These are phyloP conservation scores for Petrocephalus schoutedeni DNA, from an alignment of 2,797 vertebrate species.

Conservation along the genomic window DNA sequence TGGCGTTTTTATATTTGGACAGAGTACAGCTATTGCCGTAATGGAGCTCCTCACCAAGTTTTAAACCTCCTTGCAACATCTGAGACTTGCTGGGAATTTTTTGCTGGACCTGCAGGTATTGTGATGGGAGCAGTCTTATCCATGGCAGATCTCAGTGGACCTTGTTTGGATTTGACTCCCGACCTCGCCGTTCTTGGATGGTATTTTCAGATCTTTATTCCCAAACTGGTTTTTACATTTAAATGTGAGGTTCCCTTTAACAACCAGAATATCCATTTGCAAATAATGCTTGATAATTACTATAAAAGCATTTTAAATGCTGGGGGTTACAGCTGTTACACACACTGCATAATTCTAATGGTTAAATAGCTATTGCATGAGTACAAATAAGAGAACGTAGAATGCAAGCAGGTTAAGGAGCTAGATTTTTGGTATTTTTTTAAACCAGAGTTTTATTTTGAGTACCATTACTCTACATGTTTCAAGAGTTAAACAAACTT, in stretches of 20 bases:
- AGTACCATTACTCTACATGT: conserved; percentile 73
- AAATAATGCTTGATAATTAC: not conserved
- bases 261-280: not conserved
- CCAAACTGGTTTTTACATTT: not conserved
- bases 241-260: not conserved
- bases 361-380: not conserved
- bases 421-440: not conserved
- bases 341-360: not conserved
- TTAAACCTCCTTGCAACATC: conserved; percentile 37
- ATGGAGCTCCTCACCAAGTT: conserved; percentile 68
- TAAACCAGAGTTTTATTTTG: conserved; percentile 54
- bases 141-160: not conserved
- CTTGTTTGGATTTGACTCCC: not conserved
- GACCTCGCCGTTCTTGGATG: not conserved
- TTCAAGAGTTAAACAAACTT: conserved; percentile 76
- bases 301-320: not conserved
- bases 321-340: not conserved
- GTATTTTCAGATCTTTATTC: not conserved
- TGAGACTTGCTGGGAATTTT: conserved; percentile 3
- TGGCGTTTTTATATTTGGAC: conserved; percentile 86
- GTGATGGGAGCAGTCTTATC: not conserved
- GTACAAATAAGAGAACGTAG: not conserved
- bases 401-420: not conserved
- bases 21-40: conserved; percentile 77
- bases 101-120: not conserved